Evolutionary conservation across 2,888 invertebrate genomes (phyloP).

Genomic region (Patella pellucida): DNA sequence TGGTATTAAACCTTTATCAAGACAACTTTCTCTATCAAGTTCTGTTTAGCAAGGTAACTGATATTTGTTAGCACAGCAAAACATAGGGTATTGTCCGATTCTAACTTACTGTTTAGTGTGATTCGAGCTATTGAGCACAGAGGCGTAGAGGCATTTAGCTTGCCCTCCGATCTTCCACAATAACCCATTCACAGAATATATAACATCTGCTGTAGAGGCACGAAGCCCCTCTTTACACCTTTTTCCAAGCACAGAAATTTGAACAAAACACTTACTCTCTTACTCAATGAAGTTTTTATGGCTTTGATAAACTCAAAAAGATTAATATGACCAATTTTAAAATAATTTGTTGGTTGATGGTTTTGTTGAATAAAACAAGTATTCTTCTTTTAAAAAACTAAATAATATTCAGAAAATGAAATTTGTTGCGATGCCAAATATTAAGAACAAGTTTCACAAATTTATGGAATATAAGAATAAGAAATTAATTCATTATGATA

Average conservation of each 20-base stretch:
- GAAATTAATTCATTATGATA: too few species aligned
- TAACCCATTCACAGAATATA: slow-evolving; percentile 18
- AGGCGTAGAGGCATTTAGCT: slow-evolving; percentile 26
- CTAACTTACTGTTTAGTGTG: slow-evolving; percentile 1
- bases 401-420: too few species aligned
- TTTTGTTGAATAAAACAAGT: too few species aligned
- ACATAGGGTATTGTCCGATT: slow-evolving; percentile 24
- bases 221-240: not conserved
- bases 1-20: too few species aligned
- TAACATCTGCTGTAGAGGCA: not conserved
- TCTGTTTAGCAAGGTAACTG: slow-evolving; percentile 27
- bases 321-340: too few species aligned
- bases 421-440: too few species aligned
- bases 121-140: slow-evolving; percentile 20
- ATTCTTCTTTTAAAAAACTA: too few species aligned
- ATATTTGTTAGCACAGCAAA: slow-evolving; percentile 29
- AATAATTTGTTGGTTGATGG: too few species aligned
- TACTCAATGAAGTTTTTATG: slow-evolving; percentile 28
- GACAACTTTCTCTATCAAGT: too few species aligned
- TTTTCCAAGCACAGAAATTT: slow-evolving; percentile 16
- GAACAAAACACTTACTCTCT: slow-evolving; percentile 35
- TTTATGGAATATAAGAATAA: too few species aligned
- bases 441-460: too few species aligned
- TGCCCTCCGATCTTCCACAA: slow-evolving; percentile 22
- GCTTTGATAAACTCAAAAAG: too few species aligned